Evolutionary conservation across 1,140 invertebrate genomes (phyloP).

Genomic region (Onthophagus taurus): DNA sequence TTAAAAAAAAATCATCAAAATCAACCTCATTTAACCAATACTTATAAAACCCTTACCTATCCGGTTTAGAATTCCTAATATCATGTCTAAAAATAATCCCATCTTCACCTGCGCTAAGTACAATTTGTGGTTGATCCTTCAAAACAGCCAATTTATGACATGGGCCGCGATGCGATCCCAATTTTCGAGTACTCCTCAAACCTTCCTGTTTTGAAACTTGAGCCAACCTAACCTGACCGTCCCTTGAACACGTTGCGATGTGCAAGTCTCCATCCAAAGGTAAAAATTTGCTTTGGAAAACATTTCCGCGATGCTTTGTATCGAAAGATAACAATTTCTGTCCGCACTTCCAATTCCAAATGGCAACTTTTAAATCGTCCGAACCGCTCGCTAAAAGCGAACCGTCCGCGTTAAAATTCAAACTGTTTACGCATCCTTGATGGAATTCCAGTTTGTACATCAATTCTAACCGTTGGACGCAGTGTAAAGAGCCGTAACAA

Average conservation of each 20-base stretch:
- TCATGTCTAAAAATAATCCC: conserved; percentile 72
- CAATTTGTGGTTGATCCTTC: conserved; percentile 61
- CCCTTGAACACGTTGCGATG: conserved; percentile 78
- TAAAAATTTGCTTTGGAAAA: conserved; percentile 76
- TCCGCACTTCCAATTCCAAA: conserved; percentile 85
- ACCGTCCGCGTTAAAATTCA: conserved; percentile 77
- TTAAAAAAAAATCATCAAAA: conserved; percentile 17
- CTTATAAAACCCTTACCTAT: conserved; percentile 42
- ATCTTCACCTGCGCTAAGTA: conserved; percentile 86
- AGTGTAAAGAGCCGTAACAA: conserved; percentile 73
- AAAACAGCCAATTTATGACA: conserved; percentile 72
- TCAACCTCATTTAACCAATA: neutral
- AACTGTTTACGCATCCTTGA: conserved; percentile 82
- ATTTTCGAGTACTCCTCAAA: conserved; percentile 46
- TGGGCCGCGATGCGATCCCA: conserved; percentile 62
- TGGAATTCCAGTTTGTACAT: conserved; percentile 71
- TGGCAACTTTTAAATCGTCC: conserved; percentile 72
- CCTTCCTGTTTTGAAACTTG: conserved; percentile 39
- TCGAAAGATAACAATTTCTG: conserved; percentile 54
- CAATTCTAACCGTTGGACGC: conserved; percentile 72
- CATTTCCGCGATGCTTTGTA: conserved; percentile 76
- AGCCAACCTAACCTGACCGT: conserved; percentile 64
- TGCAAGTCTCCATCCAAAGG: conserved; percentile 61
- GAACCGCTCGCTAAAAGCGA: conserved; percentile 76
- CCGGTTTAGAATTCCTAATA: conserved; percentile 57